Evolutionary conservation across 2,888 invertebrate genomes (phyloP).

Genomic region (Tupiocoris notatus): DNA sequence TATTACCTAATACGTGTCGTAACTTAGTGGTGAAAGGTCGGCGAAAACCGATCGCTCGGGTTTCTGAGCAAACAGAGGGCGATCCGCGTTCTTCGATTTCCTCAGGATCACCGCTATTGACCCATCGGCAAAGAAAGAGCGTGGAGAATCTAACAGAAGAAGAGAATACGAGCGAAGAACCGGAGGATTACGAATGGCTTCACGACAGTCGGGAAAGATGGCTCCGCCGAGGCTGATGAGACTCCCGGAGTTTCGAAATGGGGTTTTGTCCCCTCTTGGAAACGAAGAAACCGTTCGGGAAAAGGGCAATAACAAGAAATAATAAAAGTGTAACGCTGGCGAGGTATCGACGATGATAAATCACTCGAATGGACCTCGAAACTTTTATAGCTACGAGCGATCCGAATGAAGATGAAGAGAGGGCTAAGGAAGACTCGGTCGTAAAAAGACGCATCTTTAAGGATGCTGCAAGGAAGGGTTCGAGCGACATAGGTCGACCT

Average conservation of each 20-base stretch:
- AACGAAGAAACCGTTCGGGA: background rate
- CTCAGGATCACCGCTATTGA: background rate
- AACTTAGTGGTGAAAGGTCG: background rate
- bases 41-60: background rate
- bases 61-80: background rate
- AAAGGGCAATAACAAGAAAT: conserved; percentile 39
- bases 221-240: background rate
- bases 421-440: background rate
- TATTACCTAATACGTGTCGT: background rate
- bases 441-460: background rate
- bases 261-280: background rate
- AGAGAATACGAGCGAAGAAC: background rate
- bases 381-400: conserved; percentile 27
- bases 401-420: background rate
- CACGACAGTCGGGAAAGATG: background rate
- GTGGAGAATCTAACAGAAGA: background rate
- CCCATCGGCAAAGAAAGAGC: background rate
- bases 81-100: background rate
- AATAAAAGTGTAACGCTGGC: conserved; percentile 27
- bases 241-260: background rate
- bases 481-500: background rate
- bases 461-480: background rate
- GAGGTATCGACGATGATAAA: conserved; percentile 33
- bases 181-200: background rate
- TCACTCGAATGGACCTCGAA: conserved; percentile 38